A percentile compares a stretch with the other conserved stretches of the same genome.
These are phyloP conservation scores for Platichthys stellatus DNA, from an alignment of 2,113 vertebrate genomes.

Conservation along the genomic window DNA sequence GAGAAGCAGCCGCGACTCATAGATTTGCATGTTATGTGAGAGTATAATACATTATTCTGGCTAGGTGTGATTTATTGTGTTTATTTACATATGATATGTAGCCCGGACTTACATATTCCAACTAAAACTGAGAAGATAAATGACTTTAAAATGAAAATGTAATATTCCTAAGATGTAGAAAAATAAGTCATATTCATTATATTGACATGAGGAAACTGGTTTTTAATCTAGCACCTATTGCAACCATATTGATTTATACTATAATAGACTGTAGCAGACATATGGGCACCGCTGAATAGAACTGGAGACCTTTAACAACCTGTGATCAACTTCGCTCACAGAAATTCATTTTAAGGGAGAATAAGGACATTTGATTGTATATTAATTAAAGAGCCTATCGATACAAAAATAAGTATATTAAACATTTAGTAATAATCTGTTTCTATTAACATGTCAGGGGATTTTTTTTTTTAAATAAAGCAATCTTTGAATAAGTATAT, in stretches of 20 bases:
- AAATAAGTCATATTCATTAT: conserved; percentile 61
- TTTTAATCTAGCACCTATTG: conserved; percentile 55
- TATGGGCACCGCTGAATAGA: conserved; percentile 23
- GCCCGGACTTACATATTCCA: conserved; percentile 39
- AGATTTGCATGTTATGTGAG: conserved; percentile 57
- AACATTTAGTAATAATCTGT: conserved; percentile 40
- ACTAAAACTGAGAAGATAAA: conserved; percentile 49
- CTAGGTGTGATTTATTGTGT: conserved; percentile 62
- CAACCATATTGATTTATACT: conserved; percentile 33
- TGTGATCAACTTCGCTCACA: conserved; percentile 11
- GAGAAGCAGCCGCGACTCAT: conserved; percentile 36
- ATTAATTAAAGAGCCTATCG: conserved; percentile 37
- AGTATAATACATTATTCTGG: conserved; percentile 71
- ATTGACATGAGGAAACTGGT: conserved; percentile 54
- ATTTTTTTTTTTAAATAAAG: conserved; percentile 38
- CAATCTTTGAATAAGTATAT: conserved; percentile 23
- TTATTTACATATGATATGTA: conserved; percentile 70
- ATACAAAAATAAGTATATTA: conserved; percentile 74
- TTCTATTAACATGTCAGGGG: background rate
- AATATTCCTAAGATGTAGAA: conserved; percentile 59
- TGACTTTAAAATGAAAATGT: conserved; percentile 61
- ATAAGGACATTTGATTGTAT: conserved; percentile 27
- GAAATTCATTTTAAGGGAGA: conserved; percentile 36
- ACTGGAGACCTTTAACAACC: background rate
- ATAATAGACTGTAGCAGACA: conserved; percentile 21